Conservation (phyloP, 2,888 invertebrate species). For the Gastrophysa polygoni region DNA sequence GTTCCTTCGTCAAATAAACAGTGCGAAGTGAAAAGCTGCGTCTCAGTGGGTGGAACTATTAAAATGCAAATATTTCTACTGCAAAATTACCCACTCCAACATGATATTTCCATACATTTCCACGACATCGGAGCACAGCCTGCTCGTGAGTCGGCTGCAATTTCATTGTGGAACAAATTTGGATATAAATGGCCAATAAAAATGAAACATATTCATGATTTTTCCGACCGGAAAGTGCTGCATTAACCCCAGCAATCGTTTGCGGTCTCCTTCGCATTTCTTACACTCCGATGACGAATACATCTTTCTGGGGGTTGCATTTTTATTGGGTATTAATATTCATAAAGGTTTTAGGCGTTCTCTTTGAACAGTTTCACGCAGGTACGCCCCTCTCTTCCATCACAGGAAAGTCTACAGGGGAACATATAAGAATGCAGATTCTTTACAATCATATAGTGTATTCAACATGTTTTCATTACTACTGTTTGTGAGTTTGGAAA, state of each 20-base stretch:
- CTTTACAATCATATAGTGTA: too few species aligned
- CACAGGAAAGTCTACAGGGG: not conserved
- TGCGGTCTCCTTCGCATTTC: slow-evolving; percentile 44
- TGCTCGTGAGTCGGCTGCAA: slow-evolving; percentile 41
- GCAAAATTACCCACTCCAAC: slow-evolving; percentile 47
- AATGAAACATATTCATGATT: slow-evolving; percentile 61
- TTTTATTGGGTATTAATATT: slow-evolving; percentile 48
- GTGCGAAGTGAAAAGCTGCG: slow-evolving; percentile 52
- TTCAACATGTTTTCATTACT: too few species aligned
- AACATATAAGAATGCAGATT: not conserved
- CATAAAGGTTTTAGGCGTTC: slow-evolving; percentile 41
- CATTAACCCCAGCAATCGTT: slow-evolving; percentile 52
- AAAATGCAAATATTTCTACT: slow-evolving; percentile 59
- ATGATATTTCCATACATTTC: slow-evolving; percentile 47
- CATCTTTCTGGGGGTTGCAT: slow-evolving; percentile 42
- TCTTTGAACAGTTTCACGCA: slow-evolving; percentile 26
- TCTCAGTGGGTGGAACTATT: slow-evolving; percentile 56
- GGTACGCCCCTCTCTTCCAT: slow-evolving; percentile 25
- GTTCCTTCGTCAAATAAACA: slow-evolving; percentile 46
- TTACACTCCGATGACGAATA: slow-evolving; percentile 50
- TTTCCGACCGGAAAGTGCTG: slow-evolving; percentile 56
- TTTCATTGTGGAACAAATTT: slow-evolving; percentile 54
- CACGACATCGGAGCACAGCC: slow-evolving; percentile 39
- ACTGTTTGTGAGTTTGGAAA: too few species aligned
- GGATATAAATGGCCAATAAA: slow-evolving; percentile 60